Percentiles rank a stretch among this genome's conserved stretches.
phyloP scores from a whole-genome alignment of 2,888 invertebrate genomes.

The Andrena minutula region DNA sequence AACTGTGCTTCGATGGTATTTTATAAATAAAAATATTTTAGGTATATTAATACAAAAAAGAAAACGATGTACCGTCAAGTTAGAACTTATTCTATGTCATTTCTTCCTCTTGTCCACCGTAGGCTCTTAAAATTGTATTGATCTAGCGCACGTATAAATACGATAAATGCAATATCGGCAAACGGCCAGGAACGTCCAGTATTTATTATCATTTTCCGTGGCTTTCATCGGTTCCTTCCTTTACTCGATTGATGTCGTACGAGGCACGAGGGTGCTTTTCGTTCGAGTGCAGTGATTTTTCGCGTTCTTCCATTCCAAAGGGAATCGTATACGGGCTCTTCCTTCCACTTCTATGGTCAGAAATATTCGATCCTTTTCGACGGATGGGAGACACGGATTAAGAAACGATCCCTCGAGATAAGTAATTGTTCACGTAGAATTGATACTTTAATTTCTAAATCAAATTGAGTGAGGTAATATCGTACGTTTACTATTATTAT shows the following conservation, averaged over 20 bases:
- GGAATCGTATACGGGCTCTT: conserved; percentile 17
- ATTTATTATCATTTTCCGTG: conserved; percentile 50
- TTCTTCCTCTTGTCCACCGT: neutral
- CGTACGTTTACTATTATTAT: too few species aligned
- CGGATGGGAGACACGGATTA: conserved; percentile 2
- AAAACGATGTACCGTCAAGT: neutral
- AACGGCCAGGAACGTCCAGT: conserved; percentile 15
- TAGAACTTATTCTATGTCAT: neutral
- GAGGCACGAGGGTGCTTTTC: conserved; percentile 35
- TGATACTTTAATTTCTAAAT: neutral
- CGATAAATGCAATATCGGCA: conserved; percentile 30
- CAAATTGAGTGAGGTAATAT: too few species aligned
- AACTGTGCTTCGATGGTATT: neutral
- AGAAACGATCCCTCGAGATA: neutral
- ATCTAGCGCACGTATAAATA: conserved; percentile 10
- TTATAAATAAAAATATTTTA: neutral
- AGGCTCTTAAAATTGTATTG: neutral
- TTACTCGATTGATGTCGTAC: conserved; percentile 19
- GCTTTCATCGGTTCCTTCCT: conserved; percentile 30
- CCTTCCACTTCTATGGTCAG: conserved; percentile 3
- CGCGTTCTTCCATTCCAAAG: conserved; percentile 27
- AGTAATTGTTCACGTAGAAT: conserved; percentile 11
- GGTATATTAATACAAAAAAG: too few species aligned
- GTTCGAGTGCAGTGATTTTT: conserved; percentile 44
- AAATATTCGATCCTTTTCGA: conserved; percentile 26